Evolutionary conservation across 2,113 vertebrate species (phyloP).

Genomic region (Pristiophorus japonicus): DNA sequence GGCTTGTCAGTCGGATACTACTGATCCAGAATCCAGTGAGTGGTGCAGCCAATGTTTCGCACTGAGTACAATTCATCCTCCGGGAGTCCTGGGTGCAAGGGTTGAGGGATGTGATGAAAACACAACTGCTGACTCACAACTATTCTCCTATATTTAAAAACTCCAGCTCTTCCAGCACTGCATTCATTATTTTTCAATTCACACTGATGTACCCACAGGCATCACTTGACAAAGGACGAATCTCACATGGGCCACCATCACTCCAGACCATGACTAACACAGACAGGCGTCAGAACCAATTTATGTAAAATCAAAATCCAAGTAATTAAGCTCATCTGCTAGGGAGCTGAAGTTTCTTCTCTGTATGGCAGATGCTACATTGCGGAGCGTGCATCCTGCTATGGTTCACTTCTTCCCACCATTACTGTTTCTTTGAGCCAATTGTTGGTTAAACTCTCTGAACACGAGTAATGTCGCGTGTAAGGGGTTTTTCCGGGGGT

Average conservation of each 20-base stretch:
- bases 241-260: background rate
- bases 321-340: background rate
- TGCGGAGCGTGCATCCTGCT: background rate
- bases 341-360: background rate
- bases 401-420: background rate
- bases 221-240: background rate
- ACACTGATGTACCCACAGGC: background rate
- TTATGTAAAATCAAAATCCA: background rate
- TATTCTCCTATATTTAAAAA: background rate
- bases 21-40: background rate
- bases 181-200: slow-evolving; percentile 9
- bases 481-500: no score
- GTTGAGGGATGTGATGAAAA: background rate
- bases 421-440: background rate
- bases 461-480: background rate
- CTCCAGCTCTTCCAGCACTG: background rate
- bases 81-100: background rate
- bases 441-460: background rate
- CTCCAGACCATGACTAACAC: background rate
- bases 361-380: background rate
- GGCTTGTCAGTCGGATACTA: background rate
- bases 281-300: background rate
- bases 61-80: background rate
- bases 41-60: background rate
- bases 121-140: background rate